Conservation (phyloP, 2,888 invertebrate species). For the Tenthredo notha region DNA sequence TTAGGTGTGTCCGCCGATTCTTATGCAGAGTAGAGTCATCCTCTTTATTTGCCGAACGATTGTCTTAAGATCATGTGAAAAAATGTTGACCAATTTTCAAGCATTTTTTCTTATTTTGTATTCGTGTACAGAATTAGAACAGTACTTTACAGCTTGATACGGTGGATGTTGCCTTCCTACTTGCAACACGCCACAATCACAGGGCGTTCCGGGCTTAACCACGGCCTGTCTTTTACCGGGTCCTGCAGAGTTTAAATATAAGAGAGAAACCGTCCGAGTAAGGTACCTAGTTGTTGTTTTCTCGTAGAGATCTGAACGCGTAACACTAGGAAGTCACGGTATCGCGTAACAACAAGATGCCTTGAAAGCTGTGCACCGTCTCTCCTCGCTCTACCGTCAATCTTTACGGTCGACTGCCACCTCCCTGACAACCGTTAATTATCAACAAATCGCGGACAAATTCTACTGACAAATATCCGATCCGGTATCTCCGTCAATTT, state of each 20-base stretch:
- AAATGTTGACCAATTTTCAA: neutral
- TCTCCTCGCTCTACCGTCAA: constrained; percentile 1
- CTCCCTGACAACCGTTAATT: constrained; percentile 26
- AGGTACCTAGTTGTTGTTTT: constrained; percentile 57
- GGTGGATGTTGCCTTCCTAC: constrained; percentile 36
- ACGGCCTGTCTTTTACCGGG: constrained; percentile 4
- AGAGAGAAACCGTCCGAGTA: neutral
- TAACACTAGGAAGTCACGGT: constrained; percentile 66
- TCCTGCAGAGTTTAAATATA: neutral
- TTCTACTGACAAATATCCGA: neutral
- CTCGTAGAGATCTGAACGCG: constrained; percentile 60
- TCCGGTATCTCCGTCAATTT: neutral
- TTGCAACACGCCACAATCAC: constrained; percentile 35
- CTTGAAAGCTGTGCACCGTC: constrained; percentile 18
- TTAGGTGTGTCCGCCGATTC: neutral
- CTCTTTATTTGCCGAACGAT: neutral
- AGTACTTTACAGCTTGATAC: neutral
- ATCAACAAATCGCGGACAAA: constrained; percentile 17
- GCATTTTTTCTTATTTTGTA: neutral
- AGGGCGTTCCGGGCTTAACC: constrained; percentile 33
- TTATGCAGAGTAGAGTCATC: neutral
- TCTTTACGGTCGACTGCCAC: constrained; percentile 21
- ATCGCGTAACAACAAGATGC: constrained; percentile 41
- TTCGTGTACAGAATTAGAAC: neutral
- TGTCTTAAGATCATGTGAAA: neutral